phyloP scores from a whole-genome alignment of 2,888 invertebrate species.

The Harpalus rubripes region DNA sequence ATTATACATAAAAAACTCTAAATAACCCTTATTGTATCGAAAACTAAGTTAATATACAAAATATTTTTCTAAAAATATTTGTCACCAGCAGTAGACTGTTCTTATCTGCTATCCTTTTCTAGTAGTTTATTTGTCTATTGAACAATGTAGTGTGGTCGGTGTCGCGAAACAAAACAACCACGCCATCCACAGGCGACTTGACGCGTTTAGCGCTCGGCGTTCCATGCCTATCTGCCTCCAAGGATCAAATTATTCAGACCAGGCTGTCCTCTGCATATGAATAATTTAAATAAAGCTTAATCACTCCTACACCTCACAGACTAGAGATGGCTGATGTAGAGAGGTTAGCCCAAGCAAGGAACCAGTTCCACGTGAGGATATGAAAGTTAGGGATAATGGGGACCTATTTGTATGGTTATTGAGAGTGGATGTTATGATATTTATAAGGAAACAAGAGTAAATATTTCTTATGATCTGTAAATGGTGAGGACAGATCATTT shows the following conservation, averaged over 20 bases:
- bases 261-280: slow-evolving; percentile 60
- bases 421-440: not conserved
- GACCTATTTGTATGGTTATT: not conserved
- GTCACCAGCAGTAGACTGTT: slow-evolving; percentile 3
- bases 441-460: not conserved
- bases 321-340: not conserved
- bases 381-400: no score
- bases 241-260: slow-evolving; percentile 54
- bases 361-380: not conserved
- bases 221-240: slow-evolving; percentile 28
- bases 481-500: no score
- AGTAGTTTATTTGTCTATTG: slow-evolving; percentile 48
- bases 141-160: slow-evolving; percentile 29
- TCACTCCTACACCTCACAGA: slow-evolving; percentile 73
- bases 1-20: no score
- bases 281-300: slow-evolving; percentile 73
- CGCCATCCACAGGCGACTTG: slow-evolving; percentile 26
- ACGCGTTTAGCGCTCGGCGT: slow-evolving; percentile 36
- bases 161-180: slow-evolving; percentile 47
- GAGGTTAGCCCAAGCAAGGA: not conserved
- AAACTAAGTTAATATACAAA: not conserved
- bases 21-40: no score
- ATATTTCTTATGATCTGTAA: no score
- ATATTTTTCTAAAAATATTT: slow-evolving; percentile 19
- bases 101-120: slow-evolving; percentile 13